Percentiles rank a stretch among this genome's conserved stretches.
These are phyloP conservation scores for Numenius arquata DNA, from an alignment of 2,113 vertebrate species.

Conservation along the genomic window DNA sequence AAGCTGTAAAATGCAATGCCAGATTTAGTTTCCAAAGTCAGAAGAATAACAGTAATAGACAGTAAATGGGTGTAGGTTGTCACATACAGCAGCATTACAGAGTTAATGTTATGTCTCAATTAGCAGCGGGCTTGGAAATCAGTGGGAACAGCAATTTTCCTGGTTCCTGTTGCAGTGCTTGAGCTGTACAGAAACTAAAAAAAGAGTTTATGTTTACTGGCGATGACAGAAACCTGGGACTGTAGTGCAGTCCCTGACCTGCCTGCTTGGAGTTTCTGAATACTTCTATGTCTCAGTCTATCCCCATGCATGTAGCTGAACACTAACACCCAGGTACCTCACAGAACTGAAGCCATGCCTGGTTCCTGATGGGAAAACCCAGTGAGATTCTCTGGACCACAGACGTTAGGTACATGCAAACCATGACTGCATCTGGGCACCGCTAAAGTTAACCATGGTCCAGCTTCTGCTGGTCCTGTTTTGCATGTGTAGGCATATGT, in stretches of 20 bases:
- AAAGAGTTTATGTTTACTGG: not conserved
- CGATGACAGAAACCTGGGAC: not conserved
- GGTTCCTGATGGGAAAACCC: not conserved
- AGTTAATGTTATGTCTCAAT: conserved; percentile 31
- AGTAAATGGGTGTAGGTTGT: conserved; percentile 21
- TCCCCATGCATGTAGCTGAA: not conserved
- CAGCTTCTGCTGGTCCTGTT: not conserved
- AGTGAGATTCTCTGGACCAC: not conserved
- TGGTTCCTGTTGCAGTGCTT: not conserved
- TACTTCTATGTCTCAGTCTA: not conserved
- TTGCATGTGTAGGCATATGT: rapidly evolving
- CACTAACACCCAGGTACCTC: not conserved
- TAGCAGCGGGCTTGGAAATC: conserved; percentile 20
- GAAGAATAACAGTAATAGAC: conserved; percentile 25
- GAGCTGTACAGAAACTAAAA: not conserved
- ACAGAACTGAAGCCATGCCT: not conserved
- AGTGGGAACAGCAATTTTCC: not conserved
- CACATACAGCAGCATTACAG: not conserved
- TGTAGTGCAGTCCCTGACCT: not conserved
- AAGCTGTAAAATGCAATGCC: conserved; percentile 30
- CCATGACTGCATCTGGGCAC: not conserved
- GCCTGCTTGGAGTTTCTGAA: not conserved
- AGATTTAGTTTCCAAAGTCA: conserved; percentile 18
- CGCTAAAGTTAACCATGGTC: not conserved
- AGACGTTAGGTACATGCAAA: not conserved